A percentile compares a stretch with the other conserved stretches of the same genome.
Evolutionary conservation across 2,888 invertebrate genomes (phyloP).

Genomic region (Watsonalla binaria): DNA sequence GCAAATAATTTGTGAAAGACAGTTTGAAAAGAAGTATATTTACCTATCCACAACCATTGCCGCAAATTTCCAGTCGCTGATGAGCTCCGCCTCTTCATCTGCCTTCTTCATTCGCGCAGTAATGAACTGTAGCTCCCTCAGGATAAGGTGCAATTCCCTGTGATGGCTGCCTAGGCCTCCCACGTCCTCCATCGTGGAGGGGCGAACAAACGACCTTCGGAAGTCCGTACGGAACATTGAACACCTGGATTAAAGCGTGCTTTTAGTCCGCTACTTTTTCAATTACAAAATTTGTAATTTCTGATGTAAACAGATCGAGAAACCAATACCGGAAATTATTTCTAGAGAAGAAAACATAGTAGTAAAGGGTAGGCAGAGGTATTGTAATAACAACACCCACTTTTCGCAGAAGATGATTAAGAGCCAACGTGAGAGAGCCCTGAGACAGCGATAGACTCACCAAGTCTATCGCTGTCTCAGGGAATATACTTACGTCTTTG

Average conservation of each 20-base stretch:
- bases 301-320: too few species aligned
- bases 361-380: too few species aligned
- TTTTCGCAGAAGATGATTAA: too few species aligned
- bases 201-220: slow-evolving; percentile 82
- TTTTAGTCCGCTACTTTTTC: neutral
- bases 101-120: slow-evolving; percentile 96
- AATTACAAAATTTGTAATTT: neutral
- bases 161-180: slow-evolving; percentile 84
- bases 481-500: too few species aligned
- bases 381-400: too few species aligned
- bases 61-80: slow-evolving; percentile 98
- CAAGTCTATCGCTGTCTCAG: too few species aligned
- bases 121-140: slow-evolving; percentile 96
- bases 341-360: too few species aligned
- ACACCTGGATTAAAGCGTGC: slow-evolving; percentile 43
- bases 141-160: slow-evolving; percentile 92
- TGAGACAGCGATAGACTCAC: too few species aligned
- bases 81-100: slow-evolving; percentile 94
- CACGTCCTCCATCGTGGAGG: slow-evolving; percentile 88
- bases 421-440: too few species aligned
- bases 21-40: slow-evolving; percentile 10
- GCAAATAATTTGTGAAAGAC: too few species aligned
- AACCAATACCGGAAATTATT: neutral
- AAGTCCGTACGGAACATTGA: slow-evolving; percentile 76
- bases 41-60: slow-evolving; percentile 98